phyloP scores from a whole-genome alignment of 2,888 invertebrate species.

The Oasisia sp. region DNA sequence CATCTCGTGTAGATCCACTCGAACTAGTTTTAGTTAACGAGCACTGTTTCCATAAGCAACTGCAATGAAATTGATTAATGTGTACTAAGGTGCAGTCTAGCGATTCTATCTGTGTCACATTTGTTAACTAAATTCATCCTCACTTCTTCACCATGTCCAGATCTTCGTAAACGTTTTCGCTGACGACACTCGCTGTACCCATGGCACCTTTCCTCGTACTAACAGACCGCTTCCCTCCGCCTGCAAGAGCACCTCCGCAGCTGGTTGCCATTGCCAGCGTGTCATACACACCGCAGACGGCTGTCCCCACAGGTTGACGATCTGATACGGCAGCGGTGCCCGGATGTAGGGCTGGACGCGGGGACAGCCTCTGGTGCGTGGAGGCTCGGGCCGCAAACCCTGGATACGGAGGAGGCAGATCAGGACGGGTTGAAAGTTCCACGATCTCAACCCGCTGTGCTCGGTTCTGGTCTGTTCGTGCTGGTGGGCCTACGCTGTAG shows the following conservation, averaged over 20 bases:
- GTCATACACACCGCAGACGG: background rate
- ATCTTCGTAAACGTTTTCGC: background rate
- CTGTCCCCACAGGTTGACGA: no score
- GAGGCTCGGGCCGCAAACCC: background rate
- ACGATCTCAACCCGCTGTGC: background rate
- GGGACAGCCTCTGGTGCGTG: background rate
- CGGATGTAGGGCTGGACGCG: background rate
- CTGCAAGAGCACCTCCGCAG: background rate
- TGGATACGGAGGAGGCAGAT: background rate
- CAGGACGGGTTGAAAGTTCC: background rate
- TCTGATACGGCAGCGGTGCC: no score
- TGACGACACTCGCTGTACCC: background rate
- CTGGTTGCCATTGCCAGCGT: background rate
- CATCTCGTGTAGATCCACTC: no score
- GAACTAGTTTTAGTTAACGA: no score
- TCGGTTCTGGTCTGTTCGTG: background rate
- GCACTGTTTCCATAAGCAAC: no score
- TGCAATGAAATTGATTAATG: no score
- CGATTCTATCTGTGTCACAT: no score
- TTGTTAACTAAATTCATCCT: background rate
- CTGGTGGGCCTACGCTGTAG: background rate
- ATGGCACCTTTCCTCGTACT: background rate
- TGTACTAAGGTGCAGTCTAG: no score
- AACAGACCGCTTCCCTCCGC: background rate
- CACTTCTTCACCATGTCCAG: constrained; percentile 1